Evolutionary conservation across 2,888 invertebrate species (phyloP).

Genomic region (Agrotis exclamationis): DNA sequence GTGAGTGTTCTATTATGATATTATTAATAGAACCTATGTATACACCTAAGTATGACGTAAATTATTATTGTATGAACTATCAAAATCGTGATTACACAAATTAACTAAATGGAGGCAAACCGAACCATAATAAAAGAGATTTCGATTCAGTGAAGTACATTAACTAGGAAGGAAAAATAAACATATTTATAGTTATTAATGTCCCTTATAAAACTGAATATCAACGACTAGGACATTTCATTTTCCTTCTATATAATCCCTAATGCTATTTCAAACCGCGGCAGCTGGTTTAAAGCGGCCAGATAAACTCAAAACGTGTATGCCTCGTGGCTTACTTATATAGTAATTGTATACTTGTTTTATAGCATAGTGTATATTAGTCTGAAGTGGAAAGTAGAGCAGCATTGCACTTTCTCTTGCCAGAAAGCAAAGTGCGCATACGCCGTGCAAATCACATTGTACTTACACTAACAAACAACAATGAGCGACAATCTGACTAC

Average conservation of each 20-base stretch:
- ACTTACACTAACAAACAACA: constrained; percentile 64
- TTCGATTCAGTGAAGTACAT: neutral
- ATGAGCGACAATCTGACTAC: constrained; percentile 67
- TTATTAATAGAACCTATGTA: neutral
- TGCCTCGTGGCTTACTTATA: constrained; percentile 47
- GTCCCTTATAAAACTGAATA: neutral
- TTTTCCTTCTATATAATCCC: constrained; percentile 41
- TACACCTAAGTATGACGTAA: neutral
- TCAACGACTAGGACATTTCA: constrained; percentile 20
- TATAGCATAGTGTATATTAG: constrained; percentile 73
- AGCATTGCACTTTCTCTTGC: constrained; percentile 85
- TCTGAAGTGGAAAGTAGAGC: constrained; percentile 86
- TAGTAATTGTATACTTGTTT: constrained; percentile 60
- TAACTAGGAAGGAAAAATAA: neutral
- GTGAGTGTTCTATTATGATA: neutral
- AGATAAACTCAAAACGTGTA: constrained; percentile 46
- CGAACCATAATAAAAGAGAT: too few species aligned
- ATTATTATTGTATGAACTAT: neutral
- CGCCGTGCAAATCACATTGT: constrained; percentile 81
- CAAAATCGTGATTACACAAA: neutral
- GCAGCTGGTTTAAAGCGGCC: constrained; percentile 24
- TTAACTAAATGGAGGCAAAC: too few species aligned
- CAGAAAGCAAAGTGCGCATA: constrained; percentile 80
- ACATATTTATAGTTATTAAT: constrained; percentile 1
- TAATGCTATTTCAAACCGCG: constrained; percentile 30